These are phyloP conservation scores for Trinorchestia longiramus DNA, from an alignment of 1,140 invertebrate species.

Conservation along the genomic window DNA sequence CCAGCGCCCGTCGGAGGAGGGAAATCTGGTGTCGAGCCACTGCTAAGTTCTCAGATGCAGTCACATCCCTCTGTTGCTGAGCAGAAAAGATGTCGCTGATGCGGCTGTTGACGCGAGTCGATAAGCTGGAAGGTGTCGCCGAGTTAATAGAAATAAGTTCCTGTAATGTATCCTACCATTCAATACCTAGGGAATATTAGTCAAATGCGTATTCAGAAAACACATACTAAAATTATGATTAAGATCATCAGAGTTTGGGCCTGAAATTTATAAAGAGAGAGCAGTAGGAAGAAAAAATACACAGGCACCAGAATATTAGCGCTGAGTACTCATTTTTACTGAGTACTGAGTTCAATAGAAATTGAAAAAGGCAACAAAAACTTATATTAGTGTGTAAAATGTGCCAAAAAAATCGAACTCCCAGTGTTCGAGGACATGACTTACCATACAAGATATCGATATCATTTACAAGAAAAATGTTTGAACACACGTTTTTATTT, in stretches of 20 bases:
- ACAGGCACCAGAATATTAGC: not conserved
- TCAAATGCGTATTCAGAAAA: not conserved
- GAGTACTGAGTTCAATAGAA: no score
- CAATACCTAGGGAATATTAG: not conserved
- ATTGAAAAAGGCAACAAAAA: no score
- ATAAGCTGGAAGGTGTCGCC: not conserved
- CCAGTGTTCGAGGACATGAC: no score
- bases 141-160: not conserved
- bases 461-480: no score
- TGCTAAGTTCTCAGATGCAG: not conserved
- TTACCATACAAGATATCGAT: no score
- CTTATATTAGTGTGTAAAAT: no score
- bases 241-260: not conserved
- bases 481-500: no score
- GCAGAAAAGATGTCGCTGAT: slow-evolving; percentile 5
- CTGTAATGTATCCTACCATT: not conserved
- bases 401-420: no score
- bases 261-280: not conserved
- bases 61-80: not conserved
- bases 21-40: not conserved
- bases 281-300: not conserved
- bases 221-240: not conserved
- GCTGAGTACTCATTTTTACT: not conserved
- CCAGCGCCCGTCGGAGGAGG: slow-evolving; percentile 26
- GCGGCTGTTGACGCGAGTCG: slow-evolving; percentile 1